Conservation (phyloP, 2,797 vertebrate species). For the Prionace glauca region DNA sequence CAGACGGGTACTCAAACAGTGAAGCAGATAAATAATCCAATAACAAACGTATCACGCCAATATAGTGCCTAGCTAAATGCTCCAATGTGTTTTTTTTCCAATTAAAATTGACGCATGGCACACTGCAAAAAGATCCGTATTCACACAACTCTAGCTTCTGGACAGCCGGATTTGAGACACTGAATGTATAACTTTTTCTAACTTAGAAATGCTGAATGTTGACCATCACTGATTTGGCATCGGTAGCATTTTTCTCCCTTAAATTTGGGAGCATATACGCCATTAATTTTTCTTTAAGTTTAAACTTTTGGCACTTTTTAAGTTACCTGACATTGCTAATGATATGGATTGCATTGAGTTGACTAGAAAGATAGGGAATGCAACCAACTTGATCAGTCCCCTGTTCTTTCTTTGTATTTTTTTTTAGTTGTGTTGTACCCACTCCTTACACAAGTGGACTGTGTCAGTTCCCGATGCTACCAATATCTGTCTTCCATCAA, state of each 20-base stretch:
- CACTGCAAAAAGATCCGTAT: no score
- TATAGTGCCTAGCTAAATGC: no score
- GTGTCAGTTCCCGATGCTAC: not conserved
- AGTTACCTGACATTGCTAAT: not conserved
- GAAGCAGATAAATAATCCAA: no score
- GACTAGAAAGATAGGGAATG: not conserved
- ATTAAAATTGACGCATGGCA: no score
- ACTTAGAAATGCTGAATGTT: not conserved
- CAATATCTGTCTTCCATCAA: not conserved
- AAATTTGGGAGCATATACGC: not conserved
- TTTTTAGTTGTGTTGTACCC: not conserved
- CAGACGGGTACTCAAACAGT: no score
- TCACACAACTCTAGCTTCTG: no score
- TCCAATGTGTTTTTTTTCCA: no score
- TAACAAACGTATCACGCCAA: no score
- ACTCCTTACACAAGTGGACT: not conserved
- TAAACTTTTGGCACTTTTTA: not conserved
- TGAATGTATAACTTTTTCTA: not conserved
- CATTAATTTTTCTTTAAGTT: not conserved
- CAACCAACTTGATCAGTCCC: not conserved
- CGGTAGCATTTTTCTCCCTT: not conserved
- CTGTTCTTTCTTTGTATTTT: not conserved
- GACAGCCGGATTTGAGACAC: no score
- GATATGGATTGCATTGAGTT: not conserved
- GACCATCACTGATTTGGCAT: not conserved